These are phyloP conservation scores for Pangasius sanitwongsei DNA, from an alignment of 2,797 vertebrate species.

Conservation along the genomic window DNA sequence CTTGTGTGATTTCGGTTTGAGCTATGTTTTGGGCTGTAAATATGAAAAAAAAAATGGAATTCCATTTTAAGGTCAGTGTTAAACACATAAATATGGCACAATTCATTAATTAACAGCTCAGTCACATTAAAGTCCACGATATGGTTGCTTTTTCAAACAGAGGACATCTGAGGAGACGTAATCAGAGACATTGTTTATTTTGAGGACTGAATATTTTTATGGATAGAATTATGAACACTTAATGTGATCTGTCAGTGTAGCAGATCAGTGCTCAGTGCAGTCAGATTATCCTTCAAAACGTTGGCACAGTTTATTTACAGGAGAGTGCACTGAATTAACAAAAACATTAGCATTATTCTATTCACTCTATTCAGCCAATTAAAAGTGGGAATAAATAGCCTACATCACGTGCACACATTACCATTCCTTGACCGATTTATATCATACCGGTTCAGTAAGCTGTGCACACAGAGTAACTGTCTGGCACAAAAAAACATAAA, in stretches of 20 bases:
- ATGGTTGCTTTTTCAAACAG: neutral
- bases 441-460: neutral
- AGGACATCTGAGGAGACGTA: neutral
- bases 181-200: neutral
- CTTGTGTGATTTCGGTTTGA: neutral
- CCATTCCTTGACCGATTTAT: neutral
- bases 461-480: neutral
- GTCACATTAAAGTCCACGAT: neutral
- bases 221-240: neutral
- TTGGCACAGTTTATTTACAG: neutral
- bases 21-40: neutral
- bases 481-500: neutral
- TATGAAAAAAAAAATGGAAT: neutral
- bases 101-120: neutral
- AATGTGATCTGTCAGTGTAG: neutral
- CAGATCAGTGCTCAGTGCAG: neutral
- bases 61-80: neutral
- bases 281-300: neutral
- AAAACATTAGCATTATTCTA: neutral
- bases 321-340: neutral
- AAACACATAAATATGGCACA: neutral
- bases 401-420: neutral
- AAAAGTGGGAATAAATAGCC: slow-evolving; percentile 5
- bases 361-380: neutral
- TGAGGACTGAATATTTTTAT: neutral